Base-by-base conservation (phyloP, 2,113 vertebrate species). In the Albula goreensis region DNA sequence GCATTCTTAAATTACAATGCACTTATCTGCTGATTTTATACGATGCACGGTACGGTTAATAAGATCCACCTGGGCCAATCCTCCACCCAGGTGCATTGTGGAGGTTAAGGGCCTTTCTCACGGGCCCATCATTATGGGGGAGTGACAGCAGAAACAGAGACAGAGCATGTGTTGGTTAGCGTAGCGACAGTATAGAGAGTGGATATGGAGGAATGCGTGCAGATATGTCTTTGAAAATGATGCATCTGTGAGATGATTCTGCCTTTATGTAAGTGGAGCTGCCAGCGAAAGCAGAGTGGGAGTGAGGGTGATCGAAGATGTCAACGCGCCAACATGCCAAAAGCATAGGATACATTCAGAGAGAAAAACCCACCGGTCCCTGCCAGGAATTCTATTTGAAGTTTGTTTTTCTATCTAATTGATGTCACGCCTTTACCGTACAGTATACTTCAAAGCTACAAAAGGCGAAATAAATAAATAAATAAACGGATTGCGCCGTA, bases 251-350 rank as follows among this genome's bases (percentile, higher is more conserved):
- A 90, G 90, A 90, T 85, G 88, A 89, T 81, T 88, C 88, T 83
- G 66, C 87, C 91, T 93, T 94, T 93, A 93, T 93, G 92, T 93
- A 93, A 93, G 91, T 91, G 88, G 87, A 87, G 86, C 80, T 74
- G 83, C 57, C 31, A 89, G 83, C 86, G 86, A 92, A 74, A 88
- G 91, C 86, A 80, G 90, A 87, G 93, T 95, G 93, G 93, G 94
- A 86, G 94, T 93, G 83, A 83, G 91, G 92, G 92, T 92, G 92
- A 93, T 90, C 92, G 93, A 90, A 92, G 91, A 93, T 93, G 93
- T 93, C 91, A 93, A 89, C 89, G 91, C 77, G 90, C 92, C 93
- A 91, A 90, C 89, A 92, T 66, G 90, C 92, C 92, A 91, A 90
- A 85, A 93, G 92, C 92, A 91, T 88, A 89, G 86, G 87, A 86